Percentiles rank a stretch among this genome's conserved stretches.
These are phyloP conservation scores for Scaeva pyrastri DNA, from an alignment of 2,888 invertebrate species.

Conservation along the genomic window DNA sequence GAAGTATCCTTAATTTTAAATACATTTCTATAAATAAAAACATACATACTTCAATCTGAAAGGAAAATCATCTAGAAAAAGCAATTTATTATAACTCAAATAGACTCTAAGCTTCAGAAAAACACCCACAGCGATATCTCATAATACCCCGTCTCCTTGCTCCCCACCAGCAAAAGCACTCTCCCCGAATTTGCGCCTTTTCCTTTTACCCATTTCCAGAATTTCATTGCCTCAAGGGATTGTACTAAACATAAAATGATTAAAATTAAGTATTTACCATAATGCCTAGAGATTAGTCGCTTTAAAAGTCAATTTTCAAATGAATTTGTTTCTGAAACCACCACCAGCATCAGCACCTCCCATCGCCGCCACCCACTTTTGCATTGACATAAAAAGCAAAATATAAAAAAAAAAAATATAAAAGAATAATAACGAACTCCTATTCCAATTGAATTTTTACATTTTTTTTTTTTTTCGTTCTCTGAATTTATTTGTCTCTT, in stretches of 20 bases:
- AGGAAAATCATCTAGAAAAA: not conserved
- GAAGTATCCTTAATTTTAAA: not conserved
- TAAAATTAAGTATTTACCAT: constrained; percentile 20
- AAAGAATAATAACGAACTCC: constrained; percentile 15
- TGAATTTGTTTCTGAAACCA: not conserved
- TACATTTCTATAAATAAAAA: not conserved
- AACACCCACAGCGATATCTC: not conserved
- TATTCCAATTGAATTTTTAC: constrained; percentile 8
- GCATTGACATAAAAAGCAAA: not conserved
- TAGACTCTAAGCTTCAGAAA: not conserved
- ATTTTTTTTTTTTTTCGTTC: constrained; percentile 9
- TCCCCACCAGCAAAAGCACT: too few relatives aligned
- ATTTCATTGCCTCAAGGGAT: not conserved
- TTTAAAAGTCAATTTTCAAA: constrained; percentile 19
- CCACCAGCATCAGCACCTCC: too few relatives aligned
- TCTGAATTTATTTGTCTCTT: constrained; percentile 7
- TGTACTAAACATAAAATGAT: not conserved
- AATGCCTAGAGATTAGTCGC: constrained; percentile 8
- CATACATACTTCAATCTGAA: not conserved
- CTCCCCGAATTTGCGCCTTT: not conserved
- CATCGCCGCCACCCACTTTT: not conserved
- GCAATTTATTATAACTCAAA: not conserved
- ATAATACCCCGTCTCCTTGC: too few relatives aligned
- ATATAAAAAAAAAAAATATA: not conserved
- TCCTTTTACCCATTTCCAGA: not conserved